These are phyloP conservation scores for Adelphocoris suturalis DNA, from an alignment of 2,888 invertebrate genomes.

Conservation along the genomic window DNA sequence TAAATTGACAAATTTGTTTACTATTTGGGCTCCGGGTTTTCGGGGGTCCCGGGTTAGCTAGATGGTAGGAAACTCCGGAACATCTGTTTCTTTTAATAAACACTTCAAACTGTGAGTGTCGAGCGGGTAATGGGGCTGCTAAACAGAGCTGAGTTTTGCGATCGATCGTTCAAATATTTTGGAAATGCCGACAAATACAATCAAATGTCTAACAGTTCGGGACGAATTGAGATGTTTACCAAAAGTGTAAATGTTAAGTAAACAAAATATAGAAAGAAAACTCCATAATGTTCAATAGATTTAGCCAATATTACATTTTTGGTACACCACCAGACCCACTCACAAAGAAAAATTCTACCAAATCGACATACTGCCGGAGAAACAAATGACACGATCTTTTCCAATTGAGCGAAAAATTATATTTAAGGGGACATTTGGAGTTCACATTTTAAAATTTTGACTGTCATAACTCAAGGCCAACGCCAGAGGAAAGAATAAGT, in stretches of 20 bases:
- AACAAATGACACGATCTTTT: too few species aligned
- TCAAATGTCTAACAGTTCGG: background rate
- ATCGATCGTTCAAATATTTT: slow-evolving; percentile 26
- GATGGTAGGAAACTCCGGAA: slow-evolving; percentile 19
- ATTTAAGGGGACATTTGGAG: too few species aligned
- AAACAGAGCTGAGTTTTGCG: slow-evolving; percentile 34
- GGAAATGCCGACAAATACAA: slow-evolving; percentile 23
- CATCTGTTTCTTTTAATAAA: slow-evolving; percentile 49
- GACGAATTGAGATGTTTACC: background rate
- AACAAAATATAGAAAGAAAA: too few species aligned
- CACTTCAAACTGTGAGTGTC: slow-evolving; percentile 44
- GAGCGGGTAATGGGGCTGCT: slow-evolving; percentile 27
- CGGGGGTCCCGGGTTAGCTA: slow-evolving; percentile 19
- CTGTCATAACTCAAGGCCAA: too few species aligned
- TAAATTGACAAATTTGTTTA: slow-evolving; percentile 69
- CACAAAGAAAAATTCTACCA: too few species aligned
- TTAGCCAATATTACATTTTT: too few species aligned
- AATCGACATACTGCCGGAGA: too few species aligned
- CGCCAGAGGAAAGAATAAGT: too few species aligned
- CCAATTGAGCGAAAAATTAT: too few species aligned
- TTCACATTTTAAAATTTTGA: too few species aligned
- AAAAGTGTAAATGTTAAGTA: background rate
- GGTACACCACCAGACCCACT: too few species aligned
- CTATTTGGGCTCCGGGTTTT: slow-evolving; percentile 26
- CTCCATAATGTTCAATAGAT: too few species aligned